A percentile compares a stretch with the other conserved stretches of the same genome.
phyloP scores from a whole-genome alignment of 2,113 vertebrate genomes.

The Pseudopipra pipra region DNA sequence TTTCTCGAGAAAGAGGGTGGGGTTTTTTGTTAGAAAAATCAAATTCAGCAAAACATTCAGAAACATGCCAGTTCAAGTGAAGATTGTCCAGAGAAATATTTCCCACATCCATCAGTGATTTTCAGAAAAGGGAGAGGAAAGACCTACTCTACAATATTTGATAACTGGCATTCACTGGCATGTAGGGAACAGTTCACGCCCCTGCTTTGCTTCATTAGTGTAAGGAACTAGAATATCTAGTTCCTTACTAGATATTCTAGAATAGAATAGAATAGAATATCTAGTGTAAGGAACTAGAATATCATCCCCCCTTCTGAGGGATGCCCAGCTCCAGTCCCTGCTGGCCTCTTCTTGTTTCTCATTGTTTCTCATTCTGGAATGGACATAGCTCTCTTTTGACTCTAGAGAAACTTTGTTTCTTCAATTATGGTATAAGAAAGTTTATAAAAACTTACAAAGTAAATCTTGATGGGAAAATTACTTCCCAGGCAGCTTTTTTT shows the following conservation, averaged over 20 bases:
- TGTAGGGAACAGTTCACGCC: neutral
- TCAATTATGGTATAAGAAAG: neutral
- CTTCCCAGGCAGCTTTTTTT: neutral
- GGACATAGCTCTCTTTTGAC: accelerated
- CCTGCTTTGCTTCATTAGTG: neutral
- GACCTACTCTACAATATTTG: neutral
- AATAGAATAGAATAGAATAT: too few species aligned
- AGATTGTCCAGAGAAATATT: neutral
- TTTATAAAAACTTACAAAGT: neutral
- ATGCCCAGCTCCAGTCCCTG: neutral
- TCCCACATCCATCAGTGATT: neutral
- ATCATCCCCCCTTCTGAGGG: neutral
- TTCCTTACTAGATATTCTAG: too few species aligned
- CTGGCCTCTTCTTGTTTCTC: neutral
- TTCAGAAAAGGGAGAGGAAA: neutral
- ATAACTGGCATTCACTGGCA: neutral
- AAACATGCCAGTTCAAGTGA: neutral
- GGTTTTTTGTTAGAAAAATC: neutral
- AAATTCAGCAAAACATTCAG: neutral
- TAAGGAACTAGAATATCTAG: neutral
- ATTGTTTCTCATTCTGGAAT: neutral
- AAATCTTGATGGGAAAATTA: neutral
- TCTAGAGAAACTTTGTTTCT: neutral
- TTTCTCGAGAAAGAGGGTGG: neutral
- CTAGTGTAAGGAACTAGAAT: neutral